Conservation (phyloP, 2,888 invertebrate species). For the Hypselothyrea guttata region DNA sequence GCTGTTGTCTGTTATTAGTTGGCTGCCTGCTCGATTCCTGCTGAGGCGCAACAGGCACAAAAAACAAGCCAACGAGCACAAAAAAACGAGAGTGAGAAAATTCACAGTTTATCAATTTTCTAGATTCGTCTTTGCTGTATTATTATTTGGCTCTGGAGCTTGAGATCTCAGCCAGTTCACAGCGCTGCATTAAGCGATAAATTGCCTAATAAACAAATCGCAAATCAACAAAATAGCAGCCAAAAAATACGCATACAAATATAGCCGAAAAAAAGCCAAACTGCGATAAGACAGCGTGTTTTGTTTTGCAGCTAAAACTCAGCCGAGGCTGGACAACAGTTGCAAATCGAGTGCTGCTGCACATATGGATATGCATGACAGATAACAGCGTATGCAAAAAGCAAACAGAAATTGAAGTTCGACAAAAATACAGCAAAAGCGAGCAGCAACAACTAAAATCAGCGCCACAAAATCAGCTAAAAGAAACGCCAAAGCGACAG, state of each 20-base stretch:
- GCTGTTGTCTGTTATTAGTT: conserved; percentile 66
- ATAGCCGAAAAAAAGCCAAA: background rate
- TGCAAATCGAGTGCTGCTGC: conserved; percentile 15
- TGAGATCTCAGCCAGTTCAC: background rate
- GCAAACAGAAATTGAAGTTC: conserved; percentile 55
- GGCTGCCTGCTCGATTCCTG: background rate
- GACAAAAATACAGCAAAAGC: conserved; percentile 24
- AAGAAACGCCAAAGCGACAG: conserved; percentile 42
- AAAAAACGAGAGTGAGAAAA: conserved; percentile 77
- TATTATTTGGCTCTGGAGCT: conserved; percentile 23
- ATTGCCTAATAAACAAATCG: conserved; percentile 50
- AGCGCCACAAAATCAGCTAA: conserved; percentile 54
- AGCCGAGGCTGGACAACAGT: conserved; percentile 27
- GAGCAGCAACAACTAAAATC: conserved; percentile 43
- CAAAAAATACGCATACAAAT: conserved; percentile 6
- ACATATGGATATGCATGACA: conserved; percentile 62
- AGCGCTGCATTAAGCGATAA: conserved; percentile 33
- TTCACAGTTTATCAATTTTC: conserved; percentile 76
- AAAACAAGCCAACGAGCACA: too few species aligned
- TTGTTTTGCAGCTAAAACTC: conserved; percentile 37
- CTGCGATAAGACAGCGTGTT: conserved; percentile 51
- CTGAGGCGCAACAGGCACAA: conserved; percentile 35
- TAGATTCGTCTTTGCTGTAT: conserved; percentile 71
- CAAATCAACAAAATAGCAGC: conserved; percentile 31
- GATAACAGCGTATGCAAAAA: conserved; percentile 49